Percentiles rank a stretch among this genome's conserved stretches.
Conservation (phyloP, 1,140 invertebrate genomes). For the Octopus sinensis region DNA sequence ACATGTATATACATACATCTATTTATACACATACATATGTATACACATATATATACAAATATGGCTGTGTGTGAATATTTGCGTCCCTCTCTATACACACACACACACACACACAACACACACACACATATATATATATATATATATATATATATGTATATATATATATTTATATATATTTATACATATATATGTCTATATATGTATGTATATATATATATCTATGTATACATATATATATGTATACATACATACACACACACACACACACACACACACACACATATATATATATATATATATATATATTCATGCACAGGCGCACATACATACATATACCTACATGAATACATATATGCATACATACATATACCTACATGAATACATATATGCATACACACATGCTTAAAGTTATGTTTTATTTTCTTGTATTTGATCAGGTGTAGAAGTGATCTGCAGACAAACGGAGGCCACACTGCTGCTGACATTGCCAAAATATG, state of each 20-base stretch:
- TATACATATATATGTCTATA: neutral
- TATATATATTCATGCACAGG: neutral
- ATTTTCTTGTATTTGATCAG: neutral
- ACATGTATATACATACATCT: too few relatives aligned
- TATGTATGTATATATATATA: neutral
- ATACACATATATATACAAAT: too few relatives aligned
- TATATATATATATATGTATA: conserved; percentile 2
- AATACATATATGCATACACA: neutral
- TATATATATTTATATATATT: neutral
- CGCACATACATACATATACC: neutral
- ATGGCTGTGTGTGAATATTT: too few relatives aligned
- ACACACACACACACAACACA: neutral
- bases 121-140: neutral
- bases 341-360: too few relatives aligned
- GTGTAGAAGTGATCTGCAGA: conserved; percentile 45
- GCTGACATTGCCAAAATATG: conserved; percentile 52
- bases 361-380: neutral
- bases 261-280: neutral
- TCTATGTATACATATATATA: neutral
- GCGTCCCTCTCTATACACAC: too few relatives aligned
- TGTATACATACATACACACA: neutral
- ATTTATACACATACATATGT: too few relatives aligned
- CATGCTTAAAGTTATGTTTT: neutral
- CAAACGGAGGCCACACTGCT: conserved; percentile 51
- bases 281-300: neutral